A percentile compares a stretch with the other conserved stretches of the same genome.
phyloP scores from a whole-genome alignment of 2,113 vertebrate species.

The Erythrolamprus reginae region DNA sequence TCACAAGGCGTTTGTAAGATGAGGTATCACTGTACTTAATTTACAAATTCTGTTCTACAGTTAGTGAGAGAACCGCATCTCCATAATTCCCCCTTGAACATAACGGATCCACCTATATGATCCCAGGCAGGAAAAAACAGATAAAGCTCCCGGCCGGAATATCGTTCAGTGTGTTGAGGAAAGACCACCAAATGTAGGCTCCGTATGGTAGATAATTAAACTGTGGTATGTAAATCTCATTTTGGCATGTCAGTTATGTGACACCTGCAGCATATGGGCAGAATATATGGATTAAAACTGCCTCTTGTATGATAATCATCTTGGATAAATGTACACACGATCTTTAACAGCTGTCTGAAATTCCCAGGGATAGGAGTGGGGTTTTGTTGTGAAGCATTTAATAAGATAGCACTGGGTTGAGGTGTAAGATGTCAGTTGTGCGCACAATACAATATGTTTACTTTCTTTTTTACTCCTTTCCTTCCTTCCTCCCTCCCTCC shows the following conservation, averaged over 20 bases:
- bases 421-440: neutral
- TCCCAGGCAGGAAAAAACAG: neutral
- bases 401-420: neutral
- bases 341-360: neutral
- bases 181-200: neutral
- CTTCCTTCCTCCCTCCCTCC: neutral
- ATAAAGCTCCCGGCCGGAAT: neutral
- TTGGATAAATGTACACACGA: neutral
- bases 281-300: neutral
- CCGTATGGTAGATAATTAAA: neutral
- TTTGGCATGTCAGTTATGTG: neutral
- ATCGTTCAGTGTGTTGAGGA: neutral
- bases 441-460: neutral
- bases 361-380: neutral
- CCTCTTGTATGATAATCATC: neutral
- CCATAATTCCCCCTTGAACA: neutral
- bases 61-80: neutral
- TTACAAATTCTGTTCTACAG: neutral
- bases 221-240: neutral
- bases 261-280: neutral
- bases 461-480: neutral
- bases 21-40: no score
- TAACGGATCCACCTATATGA: neutral
- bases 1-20: no score
- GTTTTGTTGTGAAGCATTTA: neutral